Percentiles rank a stretch among this genome's conserved stretches.
Conservation (phyloP, 2,797 vertebrate genomes). For the Malacoctenus gilli region DNA sequence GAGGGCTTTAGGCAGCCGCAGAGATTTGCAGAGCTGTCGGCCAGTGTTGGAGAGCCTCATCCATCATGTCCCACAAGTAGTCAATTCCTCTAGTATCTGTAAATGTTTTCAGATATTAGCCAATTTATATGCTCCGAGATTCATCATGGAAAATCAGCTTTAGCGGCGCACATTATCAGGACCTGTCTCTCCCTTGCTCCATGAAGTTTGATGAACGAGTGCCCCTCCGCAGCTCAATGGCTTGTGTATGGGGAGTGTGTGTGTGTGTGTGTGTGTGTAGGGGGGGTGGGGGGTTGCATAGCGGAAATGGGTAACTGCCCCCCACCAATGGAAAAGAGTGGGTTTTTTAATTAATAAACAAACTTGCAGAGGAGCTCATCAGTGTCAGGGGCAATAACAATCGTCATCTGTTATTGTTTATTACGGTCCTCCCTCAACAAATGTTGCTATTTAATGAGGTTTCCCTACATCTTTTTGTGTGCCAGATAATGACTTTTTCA, state of each 20-base stretch:
- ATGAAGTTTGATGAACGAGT: constrained; percentile 99
- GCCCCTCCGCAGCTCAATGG: constrained; percentile 94
- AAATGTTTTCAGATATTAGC: constrained; percentile 99
- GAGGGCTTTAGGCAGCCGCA: constrained; percentile 98
- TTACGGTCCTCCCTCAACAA: constrained; percentile 97
- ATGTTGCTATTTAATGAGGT: constrained; percentile 99
- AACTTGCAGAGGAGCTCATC: constrained; percentile 99
- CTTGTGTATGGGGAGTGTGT: constrained; percentile 80
- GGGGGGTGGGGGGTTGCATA: constrained; percentile 15
- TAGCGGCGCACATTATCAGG: constrained; percentile 99
- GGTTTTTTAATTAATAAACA: constrained; percentile 99
- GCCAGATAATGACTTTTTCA: constrained; percentile 97
- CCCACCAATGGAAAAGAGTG: constrained; percentile 66
- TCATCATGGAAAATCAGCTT: constrained; percentile 99
- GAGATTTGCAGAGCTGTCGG: constrained; percentile 99
- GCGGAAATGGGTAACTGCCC: constrained; percentile 62
- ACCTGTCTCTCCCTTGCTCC: constrained; percentile 89
- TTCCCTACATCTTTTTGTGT: constrained; percentile 89
- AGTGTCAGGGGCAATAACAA: constrained; percentile 98
- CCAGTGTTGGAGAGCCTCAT: constrained; percentile 97
- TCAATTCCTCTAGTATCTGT: constrained; percentile 99
- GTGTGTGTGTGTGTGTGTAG: too few species aligned
- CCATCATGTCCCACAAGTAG: constrained; percentile 99
- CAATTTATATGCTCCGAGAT: constrained; percentile 99
- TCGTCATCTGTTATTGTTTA: constrained; percentile 99